Evolutionary conservation across 2,113 vertebrate genomes (phyloP), one percentile per base, ranked within the genome.

Genomic region (Gavia stellata): DNA sequence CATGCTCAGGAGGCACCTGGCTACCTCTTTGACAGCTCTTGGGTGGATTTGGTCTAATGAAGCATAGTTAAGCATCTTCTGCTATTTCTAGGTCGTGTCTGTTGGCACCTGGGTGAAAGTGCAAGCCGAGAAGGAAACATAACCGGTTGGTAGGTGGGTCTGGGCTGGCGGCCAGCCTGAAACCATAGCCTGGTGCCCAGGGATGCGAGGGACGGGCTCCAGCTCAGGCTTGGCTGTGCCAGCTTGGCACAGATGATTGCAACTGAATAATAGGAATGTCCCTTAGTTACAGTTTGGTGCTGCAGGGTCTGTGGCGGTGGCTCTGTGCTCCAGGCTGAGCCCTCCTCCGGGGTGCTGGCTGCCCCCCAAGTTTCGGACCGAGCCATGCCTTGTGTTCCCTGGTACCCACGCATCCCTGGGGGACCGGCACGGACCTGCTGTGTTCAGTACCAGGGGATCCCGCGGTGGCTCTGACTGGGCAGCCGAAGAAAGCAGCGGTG

Each of bases 241-340:
- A 90, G 58, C 63, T 1, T 3, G 23, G 78, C 26, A 1, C 47
- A 42, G 68, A 25, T 40, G n/a, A 25, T 40, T n/a, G 42, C 17
- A 70, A 1, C 1, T 72, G 38, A 47, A 4, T 55, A 63, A 55
- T 1, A 81, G 52, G 67, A 79, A 5, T 0, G 0, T 77, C 12
- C n/a, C 21, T 71, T 53, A 34, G 56, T 38, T 78, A 14, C 36
- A 36, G 2, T 61, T 56, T 29, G 55, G 45, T 58, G 80, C 45
- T 71, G 45, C 63, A 78, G 59, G 42, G 24, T 65, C 26, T 53
- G 62, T 5, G 10, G 52, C 2, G 0, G 29, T 61, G 61, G 59
- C 53, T 92, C 47, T 34, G 2, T 3, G 1, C 1, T 1, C 50
- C 50, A 23, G 31, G 18, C 45, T 86, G 44, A 75, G 82, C 49